Percentiles rank a stretch among this genome's conserved stretches.
Evolutionary conservation across 2,113 vertebrate species (phyloP).

Genomic region (Catharus fuscescens): DNA sequence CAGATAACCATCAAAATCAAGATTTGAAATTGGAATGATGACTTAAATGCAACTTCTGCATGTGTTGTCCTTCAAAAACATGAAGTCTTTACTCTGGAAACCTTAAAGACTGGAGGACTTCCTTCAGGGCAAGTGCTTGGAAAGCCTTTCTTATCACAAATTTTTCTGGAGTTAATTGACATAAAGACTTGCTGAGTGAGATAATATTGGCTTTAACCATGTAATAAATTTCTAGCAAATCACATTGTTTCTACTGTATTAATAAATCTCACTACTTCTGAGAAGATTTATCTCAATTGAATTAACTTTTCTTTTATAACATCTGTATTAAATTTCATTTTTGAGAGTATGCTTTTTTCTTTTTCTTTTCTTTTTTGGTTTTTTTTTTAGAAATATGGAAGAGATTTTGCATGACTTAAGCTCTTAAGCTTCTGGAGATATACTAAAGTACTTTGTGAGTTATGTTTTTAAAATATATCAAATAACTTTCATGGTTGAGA

Average conservation of each 20-base stretch:
- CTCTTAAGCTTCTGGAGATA: not conserved
- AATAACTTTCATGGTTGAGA: not conserved
- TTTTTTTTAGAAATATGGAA: not conserved
- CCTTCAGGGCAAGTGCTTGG: not conserved
- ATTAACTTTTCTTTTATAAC: not conserved
- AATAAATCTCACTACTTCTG: not conserved
- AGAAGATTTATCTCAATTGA: not conserved
- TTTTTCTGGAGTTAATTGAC: not conserved
- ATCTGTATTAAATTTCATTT: not conserved
- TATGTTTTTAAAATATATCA: constrained; percentile 5
- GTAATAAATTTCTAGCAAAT: not conserved
- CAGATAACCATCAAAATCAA: not conserved
- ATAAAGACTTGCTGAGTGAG: not conserved
- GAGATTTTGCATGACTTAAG: not conserved
- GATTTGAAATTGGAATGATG: not conserved
- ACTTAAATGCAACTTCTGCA: not conserved
- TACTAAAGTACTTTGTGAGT: not conserved
- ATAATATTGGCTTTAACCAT: not conserved
- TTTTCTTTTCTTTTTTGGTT: not conserved
- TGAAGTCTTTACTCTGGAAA: not conserved
- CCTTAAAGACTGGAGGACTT: accelerated
- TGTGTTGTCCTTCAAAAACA: not conserved
- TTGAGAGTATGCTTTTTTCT: not conserved
- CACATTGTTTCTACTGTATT: not conserved
- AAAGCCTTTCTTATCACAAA: not conserved